Base-by-base conservation (phyloP, 2,888 invertebrate species). In the Pherbina coryleti region DNA sequence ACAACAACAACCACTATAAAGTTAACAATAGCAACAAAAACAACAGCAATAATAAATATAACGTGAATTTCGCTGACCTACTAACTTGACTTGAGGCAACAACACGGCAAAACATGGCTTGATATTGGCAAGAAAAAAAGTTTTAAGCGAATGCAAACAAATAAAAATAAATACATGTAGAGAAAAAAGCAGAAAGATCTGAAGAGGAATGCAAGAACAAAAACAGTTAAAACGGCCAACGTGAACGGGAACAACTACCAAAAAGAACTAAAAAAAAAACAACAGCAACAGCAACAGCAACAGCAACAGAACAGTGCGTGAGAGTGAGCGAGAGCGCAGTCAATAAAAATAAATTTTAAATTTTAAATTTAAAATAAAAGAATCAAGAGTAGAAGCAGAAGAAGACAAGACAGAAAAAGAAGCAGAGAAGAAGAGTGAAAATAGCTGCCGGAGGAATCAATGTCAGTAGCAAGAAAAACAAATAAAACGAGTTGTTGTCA, bases 41-140 rank as follows among this genome's bases (percentile, higher is more conserved):
- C 1, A 19, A 78, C 57, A 75, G 25, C 70, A 71, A 69, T 79
- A 81, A 77, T 78, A 82, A 57, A 79, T 19, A 22, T 72, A 76
- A 79, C 78, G 64, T 76, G 66, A 81, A 76, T 79, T 81, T 79
- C 81, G 81, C 81, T 81, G 81, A 79, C 81, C 81, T 81, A 81
- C 79, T 81, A 79, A 81, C 77, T 78, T 75, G 57, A 51, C 79
- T 78, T 77, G 76, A 55, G 22, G 7, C 55, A 55, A 19, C 55
- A 55, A 55, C 19, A 67, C 2, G n/a, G n/a, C 3, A 14, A 14
- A 53, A 53, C 17, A 53, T 19, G 7, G 19, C 55, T 19, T 55
- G 55, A 55, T 19, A 55, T 55, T 19, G 55, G 55, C 53, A 55
- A 55, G 19, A 19, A 55, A 31, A 22, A 37, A 37, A 17, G 0